Evolutionary conservation across 1,140 invertebrate genomes (phyloP), one percentile per base, ranked within the genome.

Genomic region (Bathynomus jamesi): DNA sequence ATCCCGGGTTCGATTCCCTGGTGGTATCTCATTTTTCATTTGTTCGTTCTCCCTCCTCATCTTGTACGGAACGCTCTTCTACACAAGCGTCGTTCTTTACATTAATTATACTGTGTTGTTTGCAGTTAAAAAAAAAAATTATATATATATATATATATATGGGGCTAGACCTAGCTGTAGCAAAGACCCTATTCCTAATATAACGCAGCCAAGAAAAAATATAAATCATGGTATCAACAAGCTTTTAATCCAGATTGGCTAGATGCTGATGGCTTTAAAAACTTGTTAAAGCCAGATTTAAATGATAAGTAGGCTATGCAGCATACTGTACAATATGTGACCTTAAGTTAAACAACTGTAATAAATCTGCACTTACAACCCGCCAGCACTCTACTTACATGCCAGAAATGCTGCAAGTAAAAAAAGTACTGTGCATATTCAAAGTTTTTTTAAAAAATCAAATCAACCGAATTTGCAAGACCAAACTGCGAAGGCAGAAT

Each of bases 401-500:
- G 21, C 11, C 11, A 53, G 21, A 21, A 53, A 21, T 53, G 46
- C 21, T 13, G 21, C 21, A 13, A 13, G 21, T 13, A 11, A 11
- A 53, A 53, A 53, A 13, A 53, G 11, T 13, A 53, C 11, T 21
- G 21, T 13, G 11, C 11, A 21, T 21, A 53, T 21, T 21, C 11
- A 53, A 53, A 53, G 11, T 13, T 13, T 11, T 53, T 21, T 53
- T 11, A 53, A 53, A 13, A 53, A 53, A 21, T 53, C 46, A 11
- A 13, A 53, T 53, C 21, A 11, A 13, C n/a, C n/a, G n/a, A n/a
- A n/a, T n/a, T n/a, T n/a, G n/a, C n/a, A n/a, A n/a, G 46, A 53
- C 11, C 46, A 72, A 68, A 27, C 62, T 32, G 66, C 65, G 25
- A 69, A 28, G 25, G 67, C 65, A 40, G 71, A 72, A 65, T 5